Percentiles rank a stretch among this genome's conserved stretches.
Evolutionary conservation across 30 jellyfish, hydroid and myxozoan species (phyloP).

Genomic region (Mastigias papua): DNA sequence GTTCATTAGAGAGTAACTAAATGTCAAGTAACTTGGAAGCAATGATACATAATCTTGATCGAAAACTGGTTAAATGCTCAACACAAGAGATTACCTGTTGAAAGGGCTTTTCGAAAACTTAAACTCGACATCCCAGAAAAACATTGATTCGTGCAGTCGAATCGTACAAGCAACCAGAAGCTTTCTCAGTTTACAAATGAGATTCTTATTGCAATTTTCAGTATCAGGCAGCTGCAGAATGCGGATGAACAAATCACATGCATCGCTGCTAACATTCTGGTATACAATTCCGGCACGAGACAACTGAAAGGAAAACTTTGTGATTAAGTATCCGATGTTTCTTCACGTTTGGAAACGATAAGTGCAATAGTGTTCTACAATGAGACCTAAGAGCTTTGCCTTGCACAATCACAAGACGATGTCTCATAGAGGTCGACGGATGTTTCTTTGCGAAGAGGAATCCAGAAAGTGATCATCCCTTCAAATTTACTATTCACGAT

Average conservation of each 20-base stretch:
- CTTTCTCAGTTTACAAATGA: slow-evolving; percentile 23
- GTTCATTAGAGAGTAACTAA: too few relatives aligned
- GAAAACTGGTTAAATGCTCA: not conserved
- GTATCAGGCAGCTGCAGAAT: slow-evolving; percentile 75
- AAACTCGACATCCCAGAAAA: slow-evolving; percentile 71
- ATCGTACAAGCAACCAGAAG: slow-evolving; percentile 65
- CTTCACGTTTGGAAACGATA: too few relatives aligned
- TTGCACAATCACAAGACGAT: too few relatives aligned
- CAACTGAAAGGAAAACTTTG: slow-evolving; percentile 71
- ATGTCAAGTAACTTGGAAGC: too few relatives aligned
- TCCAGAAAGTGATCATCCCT: too few relatives aligned
- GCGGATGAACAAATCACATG: slow-evolving; percentile 29
- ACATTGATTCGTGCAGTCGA: slow-evolving; percentile 43
- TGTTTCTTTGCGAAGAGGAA: too few relatives aligned
- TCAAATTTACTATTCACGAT: too few relatives aligned
- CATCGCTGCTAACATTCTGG: slow-evolving; percentile 72
- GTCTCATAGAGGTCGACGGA: too few relatives aligned
- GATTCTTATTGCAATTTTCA: slow-evolving; percentile 9
- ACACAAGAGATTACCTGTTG: not conserved
- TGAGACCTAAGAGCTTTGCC: too few relatives aligned
- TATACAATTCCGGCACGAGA: slow-evolving; percentile 72
- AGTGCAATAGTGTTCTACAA: too few relatives aligned
- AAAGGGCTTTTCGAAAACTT: slow-evolving; percentile 65
- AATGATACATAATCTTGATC: not conserved
- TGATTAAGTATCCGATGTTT: too few relatives aligned